Evolutionary conservation across 1,140 invertebrate species (phyloP).

Genomic region (Drosophila kepulauana): DNA sequence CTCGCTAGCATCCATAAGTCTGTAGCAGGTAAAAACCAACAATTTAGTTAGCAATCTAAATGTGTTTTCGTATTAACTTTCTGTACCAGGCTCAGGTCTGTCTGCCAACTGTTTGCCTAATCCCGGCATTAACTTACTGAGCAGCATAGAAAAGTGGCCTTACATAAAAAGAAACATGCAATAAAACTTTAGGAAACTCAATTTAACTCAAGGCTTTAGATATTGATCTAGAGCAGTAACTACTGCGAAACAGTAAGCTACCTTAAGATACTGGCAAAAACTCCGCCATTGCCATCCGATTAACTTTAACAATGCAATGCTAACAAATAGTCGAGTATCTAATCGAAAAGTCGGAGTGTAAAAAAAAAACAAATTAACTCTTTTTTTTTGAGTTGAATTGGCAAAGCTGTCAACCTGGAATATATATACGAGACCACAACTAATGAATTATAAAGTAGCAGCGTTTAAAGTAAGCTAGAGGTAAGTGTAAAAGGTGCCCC

Average conservation of each 20-base stretch:
- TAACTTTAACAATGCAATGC: background rate
- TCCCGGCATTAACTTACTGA: conserved; percentile 35
- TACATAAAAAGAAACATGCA: conserved; percentile 30
- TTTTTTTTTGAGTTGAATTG: conserved; percentile 28
- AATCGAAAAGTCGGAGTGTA: conserved; percentile 23
- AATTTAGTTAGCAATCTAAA: conserved; percentile 20
- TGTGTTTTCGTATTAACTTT: conserved; percentile 2
- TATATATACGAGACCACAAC: conserved; percentile 20
- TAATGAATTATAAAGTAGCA: conserved; percentile 58
- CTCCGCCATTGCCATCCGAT: conserved; percentile 6
- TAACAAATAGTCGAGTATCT: conserved; percentile 6
- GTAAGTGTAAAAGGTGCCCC: conserved; percentile 19
- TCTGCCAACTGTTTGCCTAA: conserved; percentile 30
- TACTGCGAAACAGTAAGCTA: conserved; percentile 34
- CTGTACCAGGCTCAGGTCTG: conserved; percentile 3
- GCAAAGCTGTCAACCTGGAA: conserved; percentile 18
- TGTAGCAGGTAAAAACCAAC: background rate
- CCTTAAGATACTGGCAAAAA: conserved; percentile 35
- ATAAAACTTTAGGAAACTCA: conserved; percentile 58
- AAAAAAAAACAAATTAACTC: conserved; percentile 29
- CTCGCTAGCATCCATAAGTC: background rate
- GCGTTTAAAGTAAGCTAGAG: conserved; percentile 27
- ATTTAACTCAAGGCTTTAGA: conserved; percentile 58
- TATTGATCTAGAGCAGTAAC: conserved; percentile 49
- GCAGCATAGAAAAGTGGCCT: conserved; percentile 6